Conservation (phyloP, 2,888 invertebrate species). For the Eubasilissa splendida region DNA sequence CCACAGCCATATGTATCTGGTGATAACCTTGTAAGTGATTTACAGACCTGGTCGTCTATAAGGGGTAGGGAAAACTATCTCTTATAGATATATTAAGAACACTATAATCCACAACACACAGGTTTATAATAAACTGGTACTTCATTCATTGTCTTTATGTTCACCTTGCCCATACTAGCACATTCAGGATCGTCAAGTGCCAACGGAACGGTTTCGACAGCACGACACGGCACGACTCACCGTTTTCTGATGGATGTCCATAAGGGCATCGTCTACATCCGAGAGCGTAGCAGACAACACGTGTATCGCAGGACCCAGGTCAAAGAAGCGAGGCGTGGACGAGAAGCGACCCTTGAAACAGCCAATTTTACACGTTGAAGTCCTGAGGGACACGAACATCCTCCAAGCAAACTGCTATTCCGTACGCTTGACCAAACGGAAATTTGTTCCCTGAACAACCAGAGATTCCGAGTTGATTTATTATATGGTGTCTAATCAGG, state of each 20-base stretch:
- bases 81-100: not conserved
- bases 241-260: not conserved
- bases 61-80: not conserved
- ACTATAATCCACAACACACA: not conserved
- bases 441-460: not conserved
- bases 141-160: not conserved
- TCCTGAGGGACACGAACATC: not conserved
- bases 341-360: not conserved
- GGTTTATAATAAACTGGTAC: not conserved
- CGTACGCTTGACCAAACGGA: not conserved
- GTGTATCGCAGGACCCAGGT: not conserved
- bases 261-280: not conserved
- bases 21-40: conserved; percentile 16
- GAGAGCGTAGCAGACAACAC: not conserved
- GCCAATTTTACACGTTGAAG: not conserved
- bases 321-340: not conserved
- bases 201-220: not conserved
- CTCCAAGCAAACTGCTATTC: not conserved
- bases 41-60: not conserved
- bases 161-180: not conserved
- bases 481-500: not conserved
- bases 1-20: not conserved
- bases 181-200: not conserved
- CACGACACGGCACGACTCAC: not conserved
- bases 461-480: not conserved